Evolutionary conservation across 2,888 invertebrate species (phyloP).

Genomic region (Danaus chrysippus): DNA sequence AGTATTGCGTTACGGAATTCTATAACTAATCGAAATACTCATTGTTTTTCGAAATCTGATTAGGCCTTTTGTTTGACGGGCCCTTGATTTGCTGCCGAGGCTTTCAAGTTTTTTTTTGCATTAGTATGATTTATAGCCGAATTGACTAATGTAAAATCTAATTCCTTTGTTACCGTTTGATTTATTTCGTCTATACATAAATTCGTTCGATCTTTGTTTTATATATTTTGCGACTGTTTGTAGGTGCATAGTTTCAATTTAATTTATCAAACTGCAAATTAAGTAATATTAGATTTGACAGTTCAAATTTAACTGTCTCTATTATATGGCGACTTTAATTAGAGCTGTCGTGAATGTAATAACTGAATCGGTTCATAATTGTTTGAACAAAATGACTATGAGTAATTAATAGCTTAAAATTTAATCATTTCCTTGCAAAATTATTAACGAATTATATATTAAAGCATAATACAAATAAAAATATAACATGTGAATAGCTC

Average conservation of each 20-base stretch:
- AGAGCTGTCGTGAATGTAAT: neutral
- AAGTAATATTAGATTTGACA: neutral
- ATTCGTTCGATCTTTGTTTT: too few species aligned
- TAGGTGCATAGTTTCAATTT: too few species aligned
- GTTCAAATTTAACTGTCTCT: conserved; percentile 14
- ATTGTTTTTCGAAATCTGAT: conserved; percentile 65
- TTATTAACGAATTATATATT: too few species aligned
- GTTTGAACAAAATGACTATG: neutral
- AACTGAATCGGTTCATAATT: neutral
- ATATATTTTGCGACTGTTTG: too few species aligned
- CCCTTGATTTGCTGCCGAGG: conserved; percentile 26
- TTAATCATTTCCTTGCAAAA: too few species aligned
- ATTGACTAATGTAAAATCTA: too few species aligned
- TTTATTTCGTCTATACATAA: too few species aligned
- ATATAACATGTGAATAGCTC: neutral
- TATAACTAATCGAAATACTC: conserved; percentile 60
- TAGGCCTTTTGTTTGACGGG: conserved; percentile 39
- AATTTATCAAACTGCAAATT: too few species aligned
- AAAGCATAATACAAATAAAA: neutral
- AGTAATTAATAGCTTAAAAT: too few species aligned
- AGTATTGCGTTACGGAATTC: conserved; percentile 70
- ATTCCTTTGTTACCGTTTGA: neutral
- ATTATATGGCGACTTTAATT: neutral
- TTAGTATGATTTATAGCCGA: neutral
- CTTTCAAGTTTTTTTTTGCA: conserved; percentile 16